Evolutionary conservation across 2,888 invertebrate genomes (phyloP).

Genomic region (Branchipolynoe longqiensis): DNA sequence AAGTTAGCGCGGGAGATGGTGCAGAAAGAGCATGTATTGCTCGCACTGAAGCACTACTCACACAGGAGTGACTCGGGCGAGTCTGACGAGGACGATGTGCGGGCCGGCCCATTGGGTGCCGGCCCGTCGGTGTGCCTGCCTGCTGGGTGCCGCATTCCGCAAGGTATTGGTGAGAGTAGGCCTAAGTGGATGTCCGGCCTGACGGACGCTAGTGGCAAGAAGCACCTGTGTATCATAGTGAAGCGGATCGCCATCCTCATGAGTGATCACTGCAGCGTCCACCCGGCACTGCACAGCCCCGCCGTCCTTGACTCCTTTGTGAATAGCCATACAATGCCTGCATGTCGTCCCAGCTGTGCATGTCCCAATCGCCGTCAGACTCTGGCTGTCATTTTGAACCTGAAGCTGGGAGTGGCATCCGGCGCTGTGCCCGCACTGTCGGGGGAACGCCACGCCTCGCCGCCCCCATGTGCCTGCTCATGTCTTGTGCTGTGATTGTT

Average conservation of each 20-base stretch:
- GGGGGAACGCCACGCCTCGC: too few relatives aligned
- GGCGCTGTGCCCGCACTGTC: too few relatives aligned
- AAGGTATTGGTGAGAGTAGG: neutral
- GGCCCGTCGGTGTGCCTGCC: slow-evolving; percentile 1
- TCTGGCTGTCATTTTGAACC: neutral
- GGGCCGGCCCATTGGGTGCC: neutral
- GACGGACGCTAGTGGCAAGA: too few relatives aligned
- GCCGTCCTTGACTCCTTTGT: neutral
- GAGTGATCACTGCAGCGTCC: too few relatives aligned
- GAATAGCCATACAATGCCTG: too few relatives aligned
- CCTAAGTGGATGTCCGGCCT: neutral
- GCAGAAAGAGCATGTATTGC: slow-evolving; percentile 74
- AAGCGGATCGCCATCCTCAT: too few relatives aligned
- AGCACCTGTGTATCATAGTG: too few relatives aligned
- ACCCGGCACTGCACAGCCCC: too few relatives aligned
- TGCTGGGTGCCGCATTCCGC: neutral
- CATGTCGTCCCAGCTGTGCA: too few relatives aligned
- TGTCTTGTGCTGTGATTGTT: slow-evolving; percentile 11
- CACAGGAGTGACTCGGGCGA: slow-evolving; percentile 69
- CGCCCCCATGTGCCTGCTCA: too few relatives aligned
- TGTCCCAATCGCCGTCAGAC: too few relatives aligned
- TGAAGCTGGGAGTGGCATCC: neutral
- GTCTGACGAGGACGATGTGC: slow-evolving; percentile 61
- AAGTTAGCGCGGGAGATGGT: slow-evolving; percentile 74
- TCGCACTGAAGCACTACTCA: slow-evolving; percentile 65